Percentiles rank a stretch among this genome's conserved stretches.
These are phyloP conservation scores for Eupithecia subumbrata DNA, from an alignment of 2,888 invertebrate species.

Conservation along the genomic window DNA sequence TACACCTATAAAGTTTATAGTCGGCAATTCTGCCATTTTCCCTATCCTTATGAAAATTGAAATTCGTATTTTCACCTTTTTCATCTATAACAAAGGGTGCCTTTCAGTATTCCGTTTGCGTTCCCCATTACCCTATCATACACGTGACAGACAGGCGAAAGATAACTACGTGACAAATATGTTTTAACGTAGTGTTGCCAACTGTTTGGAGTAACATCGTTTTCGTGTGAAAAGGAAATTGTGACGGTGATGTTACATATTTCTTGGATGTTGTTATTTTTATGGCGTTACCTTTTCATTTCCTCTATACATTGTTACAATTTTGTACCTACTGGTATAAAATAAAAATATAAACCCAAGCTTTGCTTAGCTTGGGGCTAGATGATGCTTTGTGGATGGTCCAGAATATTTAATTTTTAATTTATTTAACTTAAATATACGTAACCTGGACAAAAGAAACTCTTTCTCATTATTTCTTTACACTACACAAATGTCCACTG, in stretches of 20 bases:
- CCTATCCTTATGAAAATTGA: conserved; percentile 35
- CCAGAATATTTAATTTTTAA: no score
- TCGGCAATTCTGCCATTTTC: conserved; percentile 30
- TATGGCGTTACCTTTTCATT: conserved; percentile 1
- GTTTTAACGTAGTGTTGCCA: conserved; percentile 48
- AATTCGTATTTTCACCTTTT: conserved; percentile 36
- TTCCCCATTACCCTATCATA: conserved; percentile 72
- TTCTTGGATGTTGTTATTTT: not conserved
- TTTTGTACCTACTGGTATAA: not conserved
- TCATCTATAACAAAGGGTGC: conserved; percentile 42
- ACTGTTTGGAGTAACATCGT: conserved; percentile 23
- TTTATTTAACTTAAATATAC: no score
- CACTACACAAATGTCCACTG: no score
- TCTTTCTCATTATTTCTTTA: no score
- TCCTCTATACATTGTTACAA: not conserved
- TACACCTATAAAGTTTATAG: conserved; percentile 34
- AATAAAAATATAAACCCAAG: no score
- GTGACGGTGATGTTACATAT: conserved; percentile 13
- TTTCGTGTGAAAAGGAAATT: conserved; percentile 17
- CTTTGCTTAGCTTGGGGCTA: no score
- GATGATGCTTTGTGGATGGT: no score
- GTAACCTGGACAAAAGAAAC: no score
- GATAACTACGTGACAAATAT: conserved; percentile 76
- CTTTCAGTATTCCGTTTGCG: conserved; percentile 68
- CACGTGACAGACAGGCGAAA: conserved; percentile 68